Evolutionary conservation across 2,113 vertebrate species (phyloP).

Genomic region (Hepsetus odoe): DNA sequence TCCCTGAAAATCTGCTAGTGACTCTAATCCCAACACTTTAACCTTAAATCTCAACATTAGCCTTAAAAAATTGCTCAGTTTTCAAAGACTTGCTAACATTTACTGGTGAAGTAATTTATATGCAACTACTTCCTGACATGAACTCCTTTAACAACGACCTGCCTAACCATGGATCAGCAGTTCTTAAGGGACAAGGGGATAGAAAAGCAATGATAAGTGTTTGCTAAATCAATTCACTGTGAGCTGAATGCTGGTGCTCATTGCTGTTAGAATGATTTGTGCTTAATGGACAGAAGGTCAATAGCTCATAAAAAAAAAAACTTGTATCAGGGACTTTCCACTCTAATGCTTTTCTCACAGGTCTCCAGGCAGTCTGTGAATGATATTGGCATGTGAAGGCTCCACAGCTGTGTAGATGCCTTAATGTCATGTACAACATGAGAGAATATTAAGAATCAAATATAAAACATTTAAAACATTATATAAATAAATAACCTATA

Average conservation of each 20-base stretch:
- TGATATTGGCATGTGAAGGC: constrained; percentile 36
- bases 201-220: background rate
- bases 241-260: background rate
- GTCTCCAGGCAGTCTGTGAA: constrained; percentile 28
- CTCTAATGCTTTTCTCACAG: constrained; percentile 33
- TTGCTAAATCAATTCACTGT: constrained; percentile 26
- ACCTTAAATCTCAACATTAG: background rate
- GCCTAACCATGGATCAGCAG: background rate
- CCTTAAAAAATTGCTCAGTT: too few species aligned
- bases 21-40: background rate
- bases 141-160: background rate
- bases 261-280: constrained; percentile 36
- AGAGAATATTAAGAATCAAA: background rate
- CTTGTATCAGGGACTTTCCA: constrained; percentile 55
- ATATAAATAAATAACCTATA: too few species aligned
- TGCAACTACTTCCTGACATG: constrained; percentile 1
- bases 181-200: background rate
- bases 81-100: background rate
- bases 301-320: constrained; percentile 23
- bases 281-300: constrained; percentile 28
- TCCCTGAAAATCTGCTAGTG: background rate
- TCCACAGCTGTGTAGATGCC: background rate
- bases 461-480: too few species aligned
- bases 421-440: background rate
- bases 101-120: constrained; percentile 4